Evolutionary conservation across 2,888 invertebrate genomes (phyloP), one percentile per base, ranked within the genome.

Genomic region (Lamellibrachia columna): DNA sequence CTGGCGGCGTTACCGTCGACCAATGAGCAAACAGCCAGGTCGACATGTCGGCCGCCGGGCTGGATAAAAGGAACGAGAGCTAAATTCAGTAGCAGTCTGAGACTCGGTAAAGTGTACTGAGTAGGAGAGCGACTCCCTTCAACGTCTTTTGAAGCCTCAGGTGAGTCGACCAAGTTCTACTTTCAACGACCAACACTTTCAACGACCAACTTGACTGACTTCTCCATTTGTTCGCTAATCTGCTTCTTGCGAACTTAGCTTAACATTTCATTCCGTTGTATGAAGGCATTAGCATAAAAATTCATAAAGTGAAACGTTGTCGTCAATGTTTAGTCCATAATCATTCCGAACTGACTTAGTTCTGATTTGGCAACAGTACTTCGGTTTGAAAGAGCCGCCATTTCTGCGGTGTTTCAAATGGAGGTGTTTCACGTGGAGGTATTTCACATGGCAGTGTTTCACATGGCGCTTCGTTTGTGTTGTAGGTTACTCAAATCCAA

Each of bases 31-130:
- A n/a, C 75, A 75, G 75, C 75, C 75, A 11, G 22, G 75, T n/a
- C 11, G 22, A n/a, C 75, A 75, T 75, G 75, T 75, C 75, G 75
- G 75, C n/a, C 75, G 75, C 75, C 75, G 75, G 75, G 75, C 75
- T 75, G 75, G 75, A 75, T 75, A 75, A 75, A 75, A 75, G 75
- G 75, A 75, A 75, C 75, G 75, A 2, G 75, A 75, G 22, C 75
- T 75, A 75, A 75, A 75, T 75, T 75, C 75, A 75, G 75, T 75
- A 75, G 75, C 75, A 75, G 75, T 75, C 75, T 75, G 75, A 75
- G 75, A 75, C 75, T 75, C 75, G 75, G 75, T 75, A 75, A 75
- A 75, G 75, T 75, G 75, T 75, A n/a, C 75, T 75, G 75, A 75
- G 75, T 75, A 75, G 75, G 75, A 75, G 75, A 75, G 75, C 75